A percentile compares a stretch with the other conserved stretches of the same genome.
Conservation (phyloP, 2,888 invertebrate genomes). For the Timandra comae region DNA sequence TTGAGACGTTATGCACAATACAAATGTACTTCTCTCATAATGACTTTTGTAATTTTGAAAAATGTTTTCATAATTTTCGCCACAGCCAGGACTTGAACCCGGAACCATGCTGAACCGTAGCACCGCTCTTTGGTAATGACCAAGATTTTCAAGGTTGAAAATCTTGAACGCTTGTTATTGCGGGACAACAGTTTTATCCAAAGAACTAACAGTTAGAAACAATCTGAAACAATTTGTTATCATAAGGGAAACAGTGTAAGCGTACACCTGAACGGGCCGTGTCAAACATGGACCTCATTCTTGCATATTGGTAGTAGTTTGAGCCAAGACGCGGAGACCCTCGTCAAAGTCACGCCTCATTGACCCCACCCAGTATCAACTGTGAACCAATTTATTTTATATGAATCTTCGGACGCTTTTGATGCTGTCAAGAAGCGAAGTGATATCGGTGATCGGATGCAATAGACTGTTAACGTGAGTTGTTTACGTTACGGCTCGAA, state of each 20-base stretch:
- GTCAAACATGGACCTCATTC: constrained; percentile 57
- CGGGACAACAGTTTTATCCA: no score
- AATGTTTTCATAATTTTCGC: no score
- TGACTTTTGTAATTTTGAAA: no score
- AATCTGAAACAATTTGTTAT: no score
- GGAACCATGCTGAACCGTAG: no score
- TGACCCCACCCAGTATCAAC: constrained; percentile 66
- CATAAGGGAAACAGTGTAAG: constrained; percentile 13
- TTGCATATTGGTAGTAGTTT: constrained; percentile 56
- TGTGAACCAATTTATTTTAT: constrained; percentile 70
- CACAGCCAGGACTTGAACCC: no score
- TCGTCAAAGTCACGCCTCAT: constrained; percentile 73
- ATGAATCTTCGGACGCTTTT: constrained; percentile 63
- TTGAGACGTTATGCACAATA: no score
- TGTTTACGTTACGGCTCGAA: constrained; percentile 14
- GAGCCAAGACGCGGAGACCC: constrained; percentile 35
- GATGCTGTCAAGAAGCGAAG: constrained; percentile 56
- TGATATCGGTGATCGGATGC: constrained; percentile 38
- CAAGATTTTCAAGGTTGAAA: no score
- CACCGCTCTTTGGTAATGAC: no score
- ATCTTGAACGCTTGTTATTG: no score
- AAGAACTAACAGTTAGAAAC: no score
- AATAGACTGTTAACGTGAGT: constrained; percentile 16
- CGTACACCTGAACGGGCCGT: constrained; percentile 56
- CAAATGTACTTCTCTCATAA: no score